A percentile compares a stretch with the other conserved stretches of the same genome.
phyloP scores from a whole-genome alignment of 2,797 vertebrate genomes.

The Acipenser transmontanus region DNA sequence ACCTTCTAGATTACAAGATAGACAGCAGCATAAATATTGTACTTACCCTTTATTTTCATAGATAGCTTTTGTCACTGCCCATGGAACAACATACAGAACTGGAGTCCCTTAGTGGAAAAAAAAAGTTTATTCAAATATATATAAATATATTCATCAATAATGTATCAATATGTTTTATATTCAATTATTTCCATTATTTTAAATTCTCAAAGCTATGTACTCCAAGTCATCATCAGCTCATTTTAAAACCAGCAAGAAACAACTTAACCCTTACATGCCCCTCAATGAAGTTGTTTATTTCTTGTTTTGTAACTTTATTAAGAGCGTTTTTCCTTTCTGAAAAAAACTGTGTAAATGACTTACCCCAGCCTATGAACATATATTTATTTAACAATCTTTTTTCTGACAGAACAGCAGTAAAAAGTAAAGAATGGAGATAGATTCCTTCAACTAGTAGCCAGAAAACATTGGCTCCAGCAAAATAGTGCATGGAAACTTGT shows the following conservation, averaged over 20 bases:
- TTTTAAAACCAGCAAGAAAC: too few relatives aligned
- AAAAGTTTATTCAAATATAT: neutral
- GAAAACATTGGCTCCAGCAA: slow-evolving; percentile 81
- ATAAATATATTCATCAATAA: too few relatives aligned
- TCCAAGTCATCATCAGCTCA: too few relatives aligned
- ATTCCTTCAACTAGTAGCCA: slow-evolving; percentile 92
- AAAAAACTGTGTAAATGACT: slow-evolving; percentile 24
- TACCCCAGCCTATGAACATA: slow-evolving; percentile 88
- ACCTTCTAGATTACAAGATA: too few relatives aligned
- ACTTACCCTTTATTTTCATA: slow-evolving; percentile 67
- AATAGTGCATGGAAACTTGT: slow-evolving; percentile 84
- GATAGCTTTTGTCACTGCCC: slow-evolving; percentile 54
- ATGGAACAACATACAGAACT: slow-evolving; percentile 62
- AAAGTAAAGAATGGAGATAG: slow-evolving; percentile 80
- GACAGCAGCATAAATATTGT: neutral
- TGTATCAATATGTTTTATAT: too few relatives aligned
- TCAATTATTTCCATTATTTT: too few relatives aligned
- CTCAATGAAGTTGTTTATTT: too few relatives aligned
- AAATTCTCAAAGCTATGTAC: too few relatives aligned
- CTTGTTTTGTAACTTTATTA: too few relatives aligned
- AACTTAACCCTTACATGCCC: too few relatives aligned
- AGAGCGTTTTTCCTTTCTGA: too few relatives aligned
- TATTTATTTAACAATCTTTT: slow-evolving; percentile 75
- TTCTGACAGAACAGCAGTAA: slow-evolving; percentile 75
- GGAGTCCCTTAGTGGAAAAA: slow-evolving; percentile 53